Evolutionary conservation across 1,140 invertebrate species (phyloP).

Genomic region (Hesperophylax magnus): DNA sequence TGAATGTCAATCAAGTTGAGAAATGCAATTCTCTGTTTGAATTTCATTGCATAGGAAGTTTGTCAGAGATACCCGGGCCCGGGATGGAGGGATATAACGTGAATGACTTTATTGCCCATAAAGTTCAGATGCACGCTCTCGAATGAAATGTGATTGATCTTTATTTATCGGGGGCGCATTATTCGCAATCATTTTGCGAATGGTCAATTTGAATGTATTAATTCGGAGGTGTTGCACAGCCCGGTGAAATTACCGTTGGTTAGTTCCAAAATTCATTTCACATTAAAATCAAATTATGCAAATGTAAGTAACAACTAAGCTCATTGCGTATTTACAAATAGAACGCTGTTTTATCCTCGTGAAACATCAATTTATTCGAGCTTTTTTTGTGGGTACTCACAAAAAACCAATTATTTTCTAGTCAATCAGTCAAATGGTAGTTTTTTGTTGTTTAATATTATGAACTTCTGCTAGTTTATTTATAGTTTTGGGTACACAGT

Average conservation of each 20-base stretch:
- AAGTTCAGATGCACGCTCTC: not conserved
- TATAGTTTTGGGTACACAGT: too few relatives aligned
- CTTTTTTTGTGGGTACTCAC: too few relatives aligned
- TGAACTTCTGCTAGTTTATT: too few relatives aligned
- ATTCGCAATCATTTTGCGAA: not conserved
- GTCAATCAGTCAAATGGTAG: too few relatives aligned
- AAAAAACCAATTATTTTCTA: too few relatives aligned
- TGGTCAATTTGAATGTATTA: not conserved
- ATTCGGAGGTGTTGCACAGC: not conserved
- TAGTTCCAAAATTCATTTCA: not conserved
- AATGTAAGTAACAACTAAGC: too few relatives aligned
- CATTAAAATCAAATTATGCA: not conserved
- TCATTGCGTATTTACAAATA: too few relatives aligned
- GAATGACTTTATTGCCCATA: conserved; percentile 26
- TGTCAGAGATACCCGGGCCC: not conserved
- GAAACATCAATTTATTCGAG: too few relatives aligned
- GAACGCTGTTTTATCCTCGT: too few relatives aligned
- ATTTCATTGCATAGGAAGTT: not conserved
- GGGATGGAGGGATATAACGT: not conserved
- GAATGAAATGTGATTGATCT: not conserved
- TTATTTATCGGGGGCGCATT: not conserved
- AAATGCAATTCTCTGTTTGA: not conserved
- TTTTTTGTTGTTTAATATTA: too few relatives aligned
- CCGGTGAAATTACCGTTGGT: not conserved
- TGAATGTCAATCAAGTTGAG: conserved; percentile 7